These are phyloP conservation scores for Drosophila atripex DNA, from an alignment of 2,888 invertebrate genomes.

Conservation along the genomic window DNA sequence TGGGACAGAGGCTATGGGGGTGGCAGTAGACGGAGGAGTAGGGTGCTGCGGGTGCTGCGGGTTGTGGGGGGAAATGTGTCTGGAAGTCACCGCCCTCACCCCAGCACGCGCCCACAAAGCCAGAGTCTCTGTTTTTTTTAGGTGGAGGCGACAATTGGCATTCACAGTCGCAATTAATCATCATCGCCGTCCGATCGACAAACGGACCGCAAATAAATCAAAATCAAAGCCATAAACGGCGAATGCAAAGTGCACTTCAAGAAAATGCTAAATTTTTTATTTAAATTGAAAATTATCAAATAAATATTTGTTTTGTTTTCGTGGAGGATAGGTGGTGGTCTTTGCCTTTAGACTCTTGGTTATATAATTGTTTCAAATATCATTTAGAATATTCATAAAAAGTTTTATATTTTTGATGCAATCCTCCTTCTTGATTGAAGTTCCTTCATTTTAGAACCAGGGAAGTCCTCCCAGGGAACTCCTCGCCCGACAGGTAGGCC, in stretches of 20 bases:
- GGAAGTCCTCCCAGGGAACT: neutral
- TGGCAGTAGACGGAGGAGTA: constrained; percentile 1
- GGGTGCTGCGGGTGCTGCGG: neutral
- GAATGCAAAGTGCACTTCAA: constrained; percentile 14
- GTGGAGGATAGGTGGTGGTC: no score
- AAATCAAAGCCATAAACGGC: constrained; percentile 57
- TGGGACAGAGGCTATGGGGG: neutral
- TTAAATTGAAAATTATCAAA: neutral
- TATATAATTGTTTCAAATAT: no score
- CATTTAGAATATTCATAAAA: no score
- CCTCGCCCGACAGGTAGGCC: constrained; percentile 17
- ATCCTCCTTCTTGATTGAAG: no score
- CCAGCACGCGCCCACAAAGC: constrained; percentile 8
- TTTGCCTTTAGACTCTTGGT: no score
- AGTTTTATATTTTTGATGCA: no score
- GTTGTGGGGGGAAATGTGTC: neutral
- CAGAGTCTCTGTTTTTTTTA: neutral
- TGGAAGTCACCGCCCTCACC: constrained; percentile 2
- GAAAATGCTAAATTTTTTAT: neutral
- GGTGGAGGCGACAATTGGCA: constrained; percentile 61
- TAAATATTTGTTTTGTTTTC: no score
- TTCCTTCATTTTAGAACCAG: no score
- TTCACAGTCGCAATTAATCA: constrained; percentile 74
- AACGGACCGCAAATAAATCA: constrained; percentile 73
- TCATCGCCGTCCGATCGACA: constrained; percentile 73